Conservation (phyloP, 2,797 vertebrate species). For the Intellagama lesueurii region DNA sequence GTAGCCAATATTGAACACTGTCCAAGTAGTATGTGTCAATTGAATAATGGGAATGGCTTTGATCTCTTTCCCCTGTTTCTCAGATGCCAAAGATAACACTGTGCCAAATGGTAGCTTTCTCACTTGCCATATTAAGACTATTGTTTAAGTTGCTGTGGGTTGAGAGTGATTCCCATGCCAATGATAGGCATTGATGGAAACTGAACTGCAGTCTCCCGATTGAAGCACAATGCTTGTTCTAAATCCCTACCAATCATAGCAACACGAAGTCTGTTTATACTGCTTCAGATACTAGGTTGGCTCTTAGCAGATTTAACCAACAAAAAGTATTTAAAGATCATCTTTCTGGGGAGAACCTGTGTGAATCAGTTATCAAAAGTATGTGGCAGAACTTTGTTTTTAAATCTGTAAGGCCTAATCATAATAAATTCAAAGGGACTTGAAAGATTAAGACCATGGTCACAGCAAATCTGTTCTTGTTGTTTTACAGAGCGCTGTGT, state of each 20-base stretch:
- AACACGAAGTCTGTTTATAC: not conserved
- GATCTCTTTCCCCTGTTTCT: not conserved
- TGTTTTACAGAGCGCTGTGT: slow-evolving; percentile 90
- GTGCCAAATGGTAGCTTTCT: slow-evolving; percentile 33
- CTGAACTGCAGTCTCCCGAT: not conserved
- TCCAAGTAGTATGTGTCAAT: not conserved
- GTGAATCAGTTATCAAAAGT: not conserved
- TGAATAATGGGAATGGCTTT: slow-evolving; percentile 11
- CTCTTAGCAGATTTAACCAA: not conserved
- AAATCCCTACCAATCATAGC: not conserved
- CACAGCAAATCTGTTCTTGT: slow-evolving; percentile 27
- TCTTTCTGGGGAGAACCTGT: not conserved
- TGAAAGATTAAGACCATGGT: not conserved
- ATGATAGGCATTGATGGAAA: not conserved
- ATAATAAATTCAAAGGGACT: not conserved
- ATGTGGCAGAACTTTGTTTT: not conserved
- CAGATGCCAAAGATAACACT: not conserved
- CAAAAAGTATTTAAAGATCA: not conserved
- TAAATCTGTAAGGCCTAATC: not conserved
- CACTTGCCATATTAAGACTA: slow-evolving; percentile 10
- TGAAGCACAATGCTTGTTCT: not conserved
- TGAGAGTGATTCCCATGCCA: not conserved
- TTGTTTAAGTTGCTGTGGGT: slow-evolving; percentile 8
- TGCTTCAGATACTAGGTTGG: not conserved
- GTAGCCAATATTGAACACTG: not conserved